These are phyloP conservation scores for Euwallacea fornicatus DNA, from an alignment of 1,140 invertebrate genomes.

Conservation along the genomic window DNA sequence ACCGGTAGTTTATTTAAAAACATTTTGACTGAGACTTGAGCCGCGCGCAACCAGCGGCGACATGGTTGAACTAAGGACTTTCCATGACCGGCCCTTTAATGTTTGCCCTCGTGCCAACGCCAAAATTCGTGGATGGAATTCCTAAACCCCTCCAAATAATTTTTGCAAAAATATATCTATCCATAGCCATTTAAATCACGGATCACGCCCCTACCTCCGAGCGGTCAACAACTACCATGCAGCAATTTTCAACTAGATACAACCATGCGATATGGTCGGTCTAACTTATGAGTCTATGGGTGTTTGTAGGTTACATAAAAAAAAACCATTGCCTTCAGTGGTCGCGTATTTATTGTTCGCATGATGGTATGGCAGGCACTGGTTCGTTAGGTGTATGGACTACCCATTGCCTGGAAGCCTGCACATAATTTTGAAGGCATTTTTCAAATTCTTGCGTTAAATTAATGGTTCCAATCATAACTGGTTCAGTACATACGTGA, in stretches of 20 bases:
- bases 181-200: slow-evolving; percentile 1
- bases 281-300: slow-evolving; percentile 21
- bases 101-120: too few relatives aligned
- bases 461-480: too few relatives aligned
- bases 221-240: slow-evolving; percentile 6
- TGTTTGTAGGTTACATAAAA: slow-evolving; percentile 3
- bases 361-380: slow-evolving; percentile 17
- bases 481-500: too few relatives aligned
- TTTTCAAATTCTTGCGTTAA: too few relatives aligned
- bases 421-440: neutral
- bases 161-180: neutral
- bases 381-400: slow-evolving; percentile 10
- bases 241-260: slow-evolving; percentile 19
- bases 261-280: slow-evolving; percentile 19
- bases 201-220: slow-evolving; percentile 13
- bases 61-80: too few relatives aligned
- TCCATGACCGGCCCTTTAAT: too few relatives aligned
- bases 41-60: too few relatives aligned
- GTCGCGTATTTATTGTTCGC: slow-evolving; percentile 17
- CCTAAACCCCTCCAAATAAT: too few relatives aligned
- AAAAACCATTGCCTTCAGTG: slow-evolving; percentile 13
- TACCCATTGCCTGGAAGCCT: slow-evolving; percentile 14
- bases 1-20: too few relatives aligned
- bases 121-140: too few relatives aligned
- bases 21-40: too few relatives aligned